Base-by-base conservation (phyloP, 1,140 invertebrate species). In the Bombus vancouverensis region DNA sequence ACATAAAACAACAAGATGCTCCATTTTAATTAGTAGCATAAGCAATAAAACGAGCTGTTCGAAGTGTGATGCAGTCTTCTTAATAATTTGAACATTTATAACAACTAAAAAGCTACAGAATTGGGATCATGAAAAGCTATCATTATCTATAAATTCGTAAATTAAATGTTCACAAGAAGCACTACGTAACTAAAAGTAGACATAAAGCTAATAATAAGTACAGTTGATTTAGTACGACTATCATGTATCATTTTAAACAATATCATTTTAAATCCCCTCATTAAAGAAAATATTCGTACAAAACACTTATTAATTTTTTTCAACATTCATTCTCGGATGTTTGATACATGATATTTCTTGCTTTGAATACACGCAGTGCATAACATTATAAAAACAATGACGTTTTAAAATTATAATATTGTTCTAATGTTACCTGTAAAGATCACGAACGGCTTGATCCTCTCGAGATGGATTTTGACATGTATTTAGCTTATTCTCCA, bases 401-500 rank as follows among this genome's bases (percentile, higher is more conserved):
- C 15, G 68, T 86, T 68, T 83, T 39, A 28, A 53, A 47, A 79
- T 91, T 90, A 89, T 88, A 87, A 85, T 59, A 72, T 87, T 66
- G 83, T 66, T 87, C 73, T 87, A 92, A 90, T 92, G 93, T 95
- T 95, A 95, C 95, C 95, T 95, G 94, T 95, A 95, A 85, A 95
- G 90, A 92, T 95, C 95, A 57, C 94, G 93, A 72, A 95, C 92
- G n/a, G 93, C 92, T 91, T 94, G 95, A 90, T 95, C 95, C 90
- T 95, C 95, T 91, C 95, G 90, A 47, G 94, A 93, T 66, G 94
- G 92, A 82, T 95, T 95, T 86, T 93, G 92, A 87, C 95, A 95
- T 68, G 95, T 94, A 81, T 95, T 95, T 77, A 95, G 88, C 80
- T 95, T 95, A 83, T 95, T 95, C 88, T 95, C 95, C 94, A 95